These are phyloP conservation scores for Altica lythri DNA, from an alignment of 2,888 invertebrate genomes.

Conservation along the genomic window DNA sequence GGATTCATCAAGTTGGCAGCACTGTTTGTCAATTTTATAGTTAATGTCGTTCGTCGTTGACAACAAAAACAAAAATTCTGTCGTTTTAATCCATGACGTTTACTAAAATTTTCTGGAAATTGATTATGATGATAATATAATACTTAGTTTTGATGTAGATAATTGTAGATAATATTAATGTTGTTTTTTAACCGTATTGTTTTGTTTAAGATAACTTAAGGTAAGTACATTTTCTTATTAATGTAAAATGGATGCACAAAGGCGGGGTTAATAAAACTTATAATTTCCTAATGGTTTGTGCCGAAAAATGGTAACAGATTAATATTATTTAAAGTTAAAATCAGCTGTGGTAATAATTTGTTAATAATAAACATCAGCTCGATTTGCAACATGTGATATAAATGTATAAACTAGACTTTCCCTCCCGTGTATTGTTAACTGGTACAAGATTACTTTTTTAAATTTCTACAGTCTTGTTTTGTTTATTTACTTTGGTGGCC, in stretches of 20 bases:
- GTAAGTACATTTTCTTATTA: slow-evolving; percentile 14
- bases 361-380: slow-evolving; percentile 1
- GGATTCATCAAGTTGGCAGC: too few species aligned
- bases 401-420: too few species aligned
- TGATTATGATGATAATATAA: neutral
- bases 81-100: slow-evolving; percentile 19
- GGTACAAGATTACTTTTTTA: too few species aligned
- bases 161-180: slow-evolving; percentile 1
- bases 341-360: neutral
- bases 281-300: neutral
- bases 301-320: neutral
- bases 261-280: slow-evolving; percentile 24
- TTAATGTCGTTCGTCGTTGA: slow-evolving; percentile 11
- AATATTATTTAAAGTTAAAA: slow-evolving; percentile 6
- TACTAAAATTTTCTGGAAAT: slow-evolving; percentile 4
- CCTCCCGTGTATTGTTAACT: too few species aligned
- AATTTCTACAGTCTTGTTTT: too few species aligned
- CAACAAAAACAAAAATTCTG: slow-evolving; percentile 24
- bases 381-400: too few species aligned
- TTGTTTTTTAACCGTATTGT: neutral
- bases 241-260: slow-evolving; percentile 16
- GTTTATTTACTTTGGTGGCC: too few species aligned
- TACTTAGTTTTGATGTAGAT: neutral
- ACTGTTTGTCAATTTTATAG: too few species aligned
- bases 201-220: neutral